Percentiles rank a stretch among this genome's conserved stretches.
These are phyloP conservation scores for Chrysaora quinquecirrha DNA, from an alignment of 30 jellyfish, hydroid and myxozoan genomes.

Conservation along the genomic window DNA sequence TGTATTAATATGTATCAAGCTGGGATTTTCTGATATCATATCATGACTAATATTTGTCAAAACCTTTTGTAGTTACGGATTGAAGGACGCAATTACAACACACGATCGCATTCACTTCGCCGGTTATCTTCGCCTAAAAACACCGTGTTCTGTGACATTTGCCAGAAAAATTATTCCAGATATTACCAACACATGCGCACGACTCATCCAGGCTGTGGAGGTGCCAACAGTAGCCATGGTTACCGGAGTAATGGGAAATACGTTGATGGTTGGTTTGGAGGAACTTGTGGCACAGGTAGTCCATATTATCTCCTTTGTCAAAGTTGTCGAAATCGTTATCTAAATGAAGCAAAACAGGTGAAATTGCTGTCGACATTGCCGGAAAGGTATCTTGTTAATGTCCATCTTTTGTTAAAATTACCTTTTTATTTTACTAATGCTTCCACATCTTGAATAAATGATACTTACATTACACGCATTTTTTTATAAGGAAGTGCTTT, in stretches of 20 bases:
- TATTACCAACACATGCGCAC: slow-evolving; percentile 82
- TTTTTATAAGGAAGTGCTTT: too few species aligned
- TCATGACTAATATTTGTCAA: too few species aligned
- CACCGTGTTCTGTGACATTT: slow-evolving; percentile 74
- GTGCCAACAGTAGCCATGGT: slow-evolving; percentile 80
- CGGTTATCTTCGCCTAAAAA: slow-evolving; percentile 11
- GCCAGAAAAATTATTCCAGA: slow-evolving; percentile 49
- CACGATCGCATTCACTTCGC: background rate
- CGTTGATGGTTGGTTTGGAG: slow-evolving; percentile 92
- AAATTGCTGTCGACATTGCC: slow-evolving; percentile 62
- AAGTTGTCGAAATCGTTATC: slow-evolving; percentile 65
- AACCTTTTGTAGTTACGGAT: slow-evolving; percentile 19
- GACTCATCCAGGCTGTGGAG: slow-evolving; percentile 93
- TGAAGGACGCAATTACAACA: slow-evolving; percentile 36
- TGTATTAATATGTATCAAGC: too few species aligned
- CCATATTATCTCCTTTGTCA: slow-evolving; percentile 90
- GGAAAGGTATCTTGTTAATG: slow-evolving; percentile 31
- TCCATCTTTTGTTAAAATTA: background rate
- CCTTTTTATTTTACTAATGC: background rate
- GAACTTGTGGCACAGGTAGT: slow-evolving; percentile 92
- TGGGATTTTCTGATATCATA: too few species aligned
- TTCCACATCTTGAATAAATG: too few species aligned
- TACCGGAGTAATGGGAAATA: slow-evolving; percentile 92
- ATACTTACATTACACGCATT: too few species aligned
- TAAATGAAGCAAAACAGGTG: slow-evolving; percentile 48